Evolutionary conservation across 2,113 vertebrate genomes (phyloP).

Genomic region (Malurus melanocephalus): DNA sequence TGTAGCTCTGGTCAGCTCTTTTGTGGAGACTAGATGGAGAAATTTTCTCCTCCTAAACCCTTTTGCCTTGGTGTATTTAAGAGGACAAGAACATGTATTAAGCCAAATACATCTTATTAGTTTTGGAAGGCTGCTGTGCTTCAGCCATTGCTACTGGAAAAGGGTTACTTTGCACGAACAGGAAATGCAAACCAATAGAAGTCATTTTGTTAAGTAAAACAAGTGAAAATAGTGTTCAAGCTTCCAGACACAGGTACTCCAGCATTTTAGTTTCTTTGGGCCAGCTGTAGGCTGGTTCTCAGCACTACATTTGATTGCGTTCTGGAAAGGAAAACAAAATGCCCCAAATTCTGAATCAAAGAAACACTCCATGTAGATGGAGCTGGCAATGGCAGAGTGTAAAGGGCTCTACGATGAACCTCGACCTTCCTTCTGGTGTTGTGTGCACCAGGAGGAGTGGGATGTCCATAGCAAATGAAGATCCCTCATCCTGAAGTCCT

Average conservation of each 20-base stretch:
- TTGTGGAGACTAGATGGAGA: neutral
- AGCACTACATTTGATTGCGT: neutral
- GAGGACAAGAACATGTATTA: neutral
- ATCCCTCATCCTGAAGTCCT: neutral
- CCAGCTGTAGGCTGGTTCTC: neutral
- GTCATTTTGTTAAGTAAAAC: neutral
- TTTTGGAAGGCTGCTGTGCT: neutral
- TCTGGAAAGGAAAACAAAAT: neutral
- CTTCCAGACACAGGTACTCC: neutral
- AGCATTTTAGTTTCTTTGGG: neutral
- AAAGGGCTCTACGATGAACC: neutral
- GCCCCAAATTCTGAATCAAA: neutral
- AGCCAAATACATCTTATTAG: neutral
- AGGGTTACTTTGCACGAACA: neutral
- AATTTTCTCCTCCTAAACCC: neutral
- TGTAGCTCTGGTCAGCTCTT: neutral
- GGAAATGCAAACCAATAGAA: neutral
- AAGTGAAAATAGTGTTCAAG: neutral
- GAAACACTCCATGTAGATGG: neutral
- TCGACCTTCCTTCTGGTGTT: fast-evolving
- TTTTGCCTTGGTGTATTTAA: neutral
- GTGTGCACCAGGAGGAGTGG: fast-evolving
- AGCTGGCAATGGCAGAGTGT: neutral
- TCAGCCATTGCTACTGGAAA: neutral
- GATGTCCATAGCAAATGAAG: fast-evolving